A percentile compares a stretch with the other conserved stretches of the same genome.
Evolutionary conservation across 2,888 invertebrate species (phyloP).

Genomic region (Andrena praecox): DNA sequence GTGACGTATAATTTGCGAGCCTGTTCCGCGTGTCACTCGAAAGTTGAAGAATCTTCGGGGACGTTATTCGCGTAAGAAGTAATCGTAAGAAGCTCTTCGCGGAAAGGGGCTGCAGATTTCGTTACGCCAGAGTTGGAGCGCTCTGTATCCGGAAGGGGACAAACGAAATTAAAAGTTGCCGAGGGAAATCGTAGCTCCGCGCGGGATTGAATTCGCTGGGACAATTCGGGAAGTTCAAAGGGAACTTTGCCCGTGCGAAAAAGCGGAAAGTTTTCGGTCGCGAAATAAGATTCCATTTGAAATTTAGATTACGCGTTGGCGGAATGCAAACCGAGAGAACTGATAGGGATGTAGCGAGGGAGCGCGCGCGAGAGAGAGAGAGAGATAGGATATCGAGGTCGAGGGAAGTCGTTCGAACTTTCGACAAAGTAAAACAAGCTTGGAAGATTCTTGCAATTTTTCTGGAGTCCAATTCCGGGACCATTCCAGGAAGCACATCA

Average conservation of each 20-base stretch:
- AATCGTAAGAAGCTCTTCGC: background rate
- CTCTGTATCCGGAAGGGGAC: background rate
- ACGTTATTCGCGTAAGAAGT: no score
- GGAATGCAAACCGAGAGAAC: slow-evolving; percentile 32
- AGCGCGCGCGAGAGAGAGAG: background rate
- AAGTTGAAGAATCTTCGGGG: background rate
- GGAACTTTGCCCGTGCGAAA: slow-evolving; percentile 17
- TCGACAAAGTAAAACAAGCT: slow-evolving; percentile 3
- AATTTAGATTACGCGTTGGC: slow-evolving; percentile 49
- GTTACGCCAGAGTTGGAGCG: background rate
- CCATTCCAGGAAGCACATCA: no score
- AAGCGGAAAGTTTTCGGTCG: slow-evolving; percentile 47
- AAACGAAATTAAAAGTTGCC: slow-evolving; percentile 40
- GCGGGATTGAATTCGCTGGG: slow-evolving; percentile 37
- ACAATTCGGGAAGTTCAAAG: slow-evolving; percentile 50
- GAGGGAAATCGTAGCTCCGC: background rate
- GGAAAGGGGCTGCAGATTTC: background rate
- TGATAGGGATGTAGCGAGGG: slow-evolving; percentile 13
- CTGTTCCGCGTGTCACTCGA: background rate
- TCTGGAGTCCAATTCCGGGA: slow-evolving; percentile 2
- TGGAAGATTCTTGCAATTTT: background rate
- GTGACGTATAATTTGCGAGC: background rate
- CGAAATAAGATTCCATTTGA: slow-evolving; percentile 60
- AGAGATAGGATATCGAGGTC: background rate
- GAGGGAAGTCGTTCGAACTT: slow-evolving; percentile 20